Conservation (phyloP, 2,888 invertebrate species). For the Hypselothyrea guttata region DNA sequence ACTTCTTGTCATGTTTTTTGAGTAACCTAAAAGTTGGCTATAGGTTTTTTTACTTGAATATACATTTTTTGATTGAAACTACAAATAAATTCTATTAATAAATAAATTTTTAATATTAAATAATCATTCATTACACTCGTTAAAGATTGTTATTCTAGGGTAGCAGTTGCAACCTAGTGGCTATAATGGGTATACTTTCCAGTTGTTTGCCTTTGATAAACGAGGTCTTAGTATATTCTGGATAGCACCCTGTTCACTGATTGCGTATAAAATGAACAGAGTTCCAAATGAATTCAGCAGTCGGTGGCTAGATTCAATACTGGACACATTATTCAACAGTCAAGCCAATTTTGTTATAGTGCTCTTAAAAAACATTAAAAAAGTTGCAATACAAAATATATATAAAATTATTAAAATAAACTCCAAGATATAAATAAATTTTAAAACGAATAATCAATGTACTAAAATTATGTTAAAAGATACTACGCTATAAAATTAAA, state of each 20-base stretch:
- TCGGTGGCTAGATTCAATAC: conserved; percentile 20
- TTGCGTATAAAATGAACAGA: conserved; percentile 43
- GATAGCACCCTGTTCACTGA: conserved; percentile 49
- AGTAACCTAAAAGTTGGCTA: not conserved
- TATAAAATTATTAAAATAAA: no score
- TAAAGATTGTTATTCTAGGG: conserved; percentile 6
- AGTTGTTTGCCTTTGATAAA: conserved; percentile 12
- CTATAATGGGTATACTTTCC: conserved; percentile 46
- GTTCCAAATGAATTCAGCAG: conserved; percentile 27
- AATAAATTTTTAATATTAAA: not conserved
- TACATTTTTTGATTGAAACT: not conserved
- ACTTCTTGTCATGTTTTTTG: no score
- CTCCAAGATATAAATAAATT: no score
- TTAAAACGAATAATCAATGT: no score
- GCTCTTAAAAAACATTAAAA: no score
- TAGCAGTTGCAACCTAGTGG: conserved; percentile 14
- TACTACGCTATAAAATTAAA: no score
- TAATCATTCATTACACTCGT: not conserved
- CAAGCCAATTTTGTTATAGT: no score
- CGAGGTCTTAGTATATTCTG: conserved; percentile 2
- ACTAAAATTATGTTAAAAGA: no score
- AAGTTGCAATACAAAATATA: no score
- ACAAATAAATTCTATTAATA: no score
- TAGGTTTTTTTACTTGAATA: not conserved
- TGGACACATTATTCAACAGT: conserved; percentile 12